A percentile compares a stretch with the other conserved stretches of the same genome.
Evolutionary conservation across 2,888 invertebrate genomes (phyloP).

Genomic region (Deilephila elpenor): DNA sequence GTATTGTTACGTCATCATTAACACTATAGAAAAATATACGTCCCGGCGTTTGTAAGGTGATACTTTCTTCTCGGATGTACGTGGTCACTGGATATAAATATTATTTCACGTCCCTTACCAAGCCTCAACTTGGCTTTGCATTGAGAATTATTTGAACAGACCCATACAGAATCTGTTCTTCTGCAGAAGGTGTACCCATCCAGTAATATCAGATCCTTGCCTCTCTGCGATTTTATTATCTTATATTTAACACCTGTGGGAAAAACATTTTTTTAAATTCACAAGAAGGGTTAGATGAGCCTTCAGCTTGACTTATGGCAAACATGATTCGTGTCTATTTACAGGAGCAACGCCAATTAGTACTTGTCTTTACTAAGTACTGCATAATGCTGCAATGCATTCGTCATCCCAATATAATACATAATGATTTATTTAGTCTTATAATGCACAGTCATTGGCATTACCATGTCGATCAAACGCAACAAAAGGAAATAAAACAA

Average conservation of each 20-base stretch:
- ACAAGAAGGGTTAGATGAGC: no score
- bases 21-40: neutral
- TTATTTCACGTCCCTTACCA: constrained; percentile 31
- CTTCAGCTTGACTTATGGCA: no score
- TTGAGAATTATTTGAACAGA: constrained; percentile 44
- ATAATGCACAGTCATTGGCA: no score
- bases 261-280: neutral
- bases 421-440: no score
- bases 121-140: constrained; percentile 44
- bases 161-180: constrained; percentile 29
- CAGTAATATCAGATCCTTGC: constrained; percentile 50
- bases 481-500: no score
- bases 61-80: constrained; percentile 33
- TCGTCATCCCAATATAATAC: no score
- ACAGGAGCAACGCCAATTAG: no score
- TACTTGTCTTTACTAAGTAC: no score
- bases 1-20: neutral
- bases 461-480: no score
- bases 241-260: constrained; percentile 3
- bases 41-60: neutral
- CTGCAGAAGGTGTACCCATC: constrained; percentile 51
- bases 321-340: no score
- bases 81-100: constrained; percentile 34
- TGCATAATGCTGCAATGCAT: no score
- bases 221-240: constrained; percentile 35